Evolutionary conservation across 2,113 vertebrate genomes (phyloP).

Genomic region (Malurus elegans): DNA sequence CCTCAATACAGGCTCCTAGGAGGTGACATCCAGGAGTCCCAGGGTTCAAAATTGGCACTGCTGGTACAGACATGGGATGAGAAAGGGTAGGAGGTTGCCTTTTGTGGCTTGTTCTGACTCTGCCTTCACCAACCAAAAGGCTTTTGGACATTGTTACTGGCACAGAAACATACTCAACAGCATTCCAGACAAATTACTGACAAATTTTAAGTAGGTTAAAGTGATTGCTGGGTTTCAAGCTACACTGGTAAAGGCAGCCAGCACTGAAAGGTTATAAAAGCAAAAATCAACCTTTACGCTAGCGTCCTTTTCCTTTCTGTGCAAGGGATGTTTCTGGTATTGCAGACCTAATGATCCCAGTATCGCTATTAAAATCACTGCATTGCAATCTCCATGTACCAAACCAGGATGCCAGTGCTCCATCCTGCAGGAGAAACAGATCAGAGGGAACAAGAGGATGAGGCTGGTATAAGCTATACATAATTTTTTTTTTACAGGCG

Average conservation of each 20-base stretch:
- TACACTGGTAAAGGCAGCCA: background rate
- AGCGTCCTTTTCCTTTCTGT: background rate
- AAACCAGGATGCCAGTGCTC: background rate
- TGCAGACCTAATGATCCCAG: background rate
- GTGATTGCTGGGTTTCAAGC: background rate
- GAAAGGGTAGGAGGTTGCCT: background rate
- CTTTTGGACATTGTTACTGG: background rate
- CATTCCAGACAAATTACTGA: background rate
- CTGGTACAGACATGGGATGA: background rate
- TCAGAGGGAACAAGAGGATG: background rate
- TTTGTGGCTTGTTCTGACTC: background rate
- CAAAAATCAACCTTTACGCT: background rate
- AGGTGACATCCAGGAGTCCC: background rate
- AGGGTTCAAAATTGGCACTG: background rate
- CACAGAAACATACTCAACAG: background rate
- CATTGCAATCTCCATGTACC: background rate
- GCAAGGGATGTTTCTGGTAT: background rate
- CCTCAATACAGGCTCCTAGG: background rate
- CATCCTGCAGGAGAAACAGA: background rate
- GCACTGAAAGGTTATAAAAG: background rate
- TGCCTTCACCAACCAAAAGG: background rate
- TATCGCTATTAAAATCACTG: background rate
- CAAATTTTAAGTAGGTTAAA: background rate
- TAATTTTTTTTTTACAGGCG: background rate
- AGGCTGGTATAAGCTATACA: background rate